phyloP scores from a whole-genome alignment of 2,113 vertebrate genomes.

The Apodemus speciosus region DNA sequence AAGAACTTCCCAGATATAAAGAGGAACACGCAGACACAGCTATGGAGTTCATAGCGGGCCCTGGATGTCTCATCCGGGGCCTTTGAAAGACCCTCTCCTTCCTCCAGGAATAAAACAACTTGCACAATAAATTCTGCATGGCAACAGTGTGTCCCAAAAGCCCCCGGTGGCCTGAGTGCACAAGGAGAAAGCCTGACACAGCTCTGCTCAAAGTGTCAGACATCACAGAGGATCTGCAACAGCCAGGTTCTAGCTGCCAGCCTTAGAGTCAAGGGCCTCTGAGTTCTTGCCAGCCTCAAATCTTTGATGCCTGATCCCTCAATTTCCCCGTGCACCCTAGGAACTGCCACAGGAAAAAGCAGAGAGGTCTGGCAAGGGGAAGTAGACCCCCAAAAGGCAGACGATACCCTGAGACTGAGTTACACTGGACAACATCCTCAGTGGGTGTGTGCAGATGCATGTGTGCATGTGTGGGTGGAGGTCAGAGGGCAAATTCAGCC shows the following conservation, averaged over 20 bases:
- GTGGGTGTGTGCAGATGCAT: neutral
- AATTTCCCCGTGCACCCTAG: neutral
- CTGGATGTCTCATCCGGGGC: neutral
- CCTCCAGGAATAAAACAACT: neutral
- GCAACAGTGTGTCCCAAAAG: neutral
- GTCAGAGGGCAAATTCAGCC: neutral
- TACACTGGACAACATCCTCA: fast-evolving
- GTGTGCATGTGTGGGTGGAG: neutral
- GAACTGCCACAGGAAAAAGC: neutral
- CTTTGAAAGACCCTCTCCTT: fast-evolving
- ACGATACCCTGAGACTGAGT: fast-evolving
- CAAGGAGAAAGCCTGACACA: fast-evolving
- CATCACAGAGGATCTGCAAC: fast-evolving
- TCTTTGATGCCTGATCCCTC: fast-evolving
- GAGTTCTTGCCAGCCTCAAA: fast-evolving
- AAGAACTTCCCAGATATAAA: fast-evolving
- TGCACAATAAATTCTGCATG: fast-evolving
- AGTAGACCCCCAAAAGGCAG: fast-evolving
- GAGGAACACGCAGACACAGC: neutral
- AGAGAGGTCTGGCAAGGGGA: neutral
- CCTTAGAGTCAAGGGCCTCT: fast-evolving
- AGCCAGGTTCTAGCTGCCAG: neutral
- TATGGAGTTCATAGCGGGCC: neutral
- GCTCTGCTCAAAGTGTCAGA: neutral
- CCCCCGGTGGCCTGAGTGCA: neutral